Percentiles rank a stretch among this genome's conserved stretches.
These are phyloP conservation scores for Plecturocebus donacophilus DNA, from an alignment of 2,113 vertebrate species.

Conservation along the genomic window DNA sequence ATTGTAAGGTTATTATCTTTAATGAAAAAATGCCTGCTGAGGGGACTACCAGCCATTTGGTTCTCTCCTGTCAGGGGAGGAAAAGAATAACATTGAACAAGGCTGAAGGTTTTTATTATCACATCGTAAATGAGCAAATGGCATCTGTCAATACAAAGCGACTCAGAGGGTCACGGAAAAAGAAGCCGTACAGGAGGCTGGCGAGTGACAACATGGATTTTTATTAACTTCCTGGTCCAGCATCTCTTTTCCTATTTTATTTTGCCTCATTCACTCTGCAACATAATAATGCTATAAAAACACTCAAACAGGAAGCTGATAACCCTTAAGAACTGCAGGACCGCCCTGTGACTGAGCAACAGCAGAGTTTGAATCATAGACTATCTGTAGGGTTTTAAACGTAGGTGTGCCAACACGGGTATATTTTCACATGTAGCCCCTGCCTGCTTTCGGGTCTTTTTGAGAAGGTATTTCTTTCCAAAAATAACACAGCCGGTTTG, in stretches of 20 bases:
- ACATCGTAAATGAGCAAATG: conserved; percentile 90
- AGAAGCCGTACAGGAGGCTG: conserved; percentile 80
- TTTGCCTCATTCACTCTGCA: conserved; percentile 83
- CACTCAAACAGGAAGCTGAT: conserved; percentile 72
- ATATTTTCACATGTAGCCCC: background rate
- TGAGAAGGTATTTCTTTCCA: rapidly evolving
- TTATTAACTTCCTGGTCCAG: conserved; percentile 84
- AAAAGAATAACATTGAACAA: conserved; percentile 84
- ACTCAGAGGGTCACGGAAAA: conserved; percentile 78
- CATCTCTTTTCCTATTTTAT: conserved; percentile 78
- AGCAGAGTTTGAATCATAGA: background rate
- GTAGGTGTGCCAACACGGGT: rapidly evolving
- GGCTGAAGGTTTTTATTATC: conserved; percentile 90
- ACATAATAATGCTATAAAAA: conserved; percentile 79
- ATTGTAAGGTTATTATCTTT: conserved; percentile 83
- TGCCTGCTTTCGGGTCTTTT: background rate
- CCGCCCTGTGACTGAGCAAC: background rate
- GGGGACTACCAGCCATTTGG: conserved; percentile 86
- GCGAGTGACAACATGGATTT: conserved; percentile 85
- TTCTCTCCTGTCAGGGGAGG: conserved; percentile 84
- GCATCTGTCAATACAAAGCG: conserved; percentile 90
- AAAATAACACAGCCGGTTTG: background rate
- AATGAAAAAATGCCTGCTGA: conserved; percentile 86
- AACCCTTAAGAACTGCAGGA: conserved; percentile 27
- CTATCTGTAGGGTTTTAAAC: background rate